Evolutionary conservation across 2,797 vertebrate species (phyloP).

Genomic region (Ataeniobius toweri): DNA sequence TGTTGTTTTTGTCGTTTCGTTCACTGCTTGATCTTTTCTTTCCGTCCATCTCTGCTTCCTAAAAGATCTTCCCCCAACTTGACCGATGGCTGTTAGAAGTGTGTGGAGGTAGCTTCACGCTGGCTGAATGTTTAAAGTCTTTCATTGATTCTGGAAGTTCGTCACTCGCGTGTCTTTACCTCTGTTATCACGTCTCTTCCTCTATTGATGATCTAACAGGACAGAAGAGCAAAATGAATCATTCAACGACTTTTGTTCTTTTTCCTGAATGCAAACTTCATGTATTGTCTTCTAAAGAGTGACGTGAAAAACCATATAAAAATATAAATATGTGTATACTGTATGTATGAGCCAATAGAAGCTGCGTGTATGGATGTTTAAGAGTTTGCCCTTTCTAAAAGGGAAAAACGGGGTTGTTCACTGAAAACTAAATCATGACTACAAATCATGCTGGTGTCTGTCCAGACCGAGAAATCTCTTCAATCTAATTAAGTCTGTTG

Average conservation of each 20-base stretch:
- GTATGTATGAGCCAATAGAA: constrained; percentile 51
- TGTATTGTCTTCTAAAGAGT: constrained; percentile 57
- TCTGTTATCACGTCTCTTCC: constrained; percentile 47
- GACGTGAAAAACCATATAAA: constrained; percentile 21
- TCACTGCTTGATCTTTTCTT: constrained; percentile 55
- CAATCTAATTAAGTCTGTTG: constrained; percentile 1
- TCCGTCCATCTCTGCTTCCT: constrained; percentile 58
- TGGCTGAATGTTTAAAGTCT: constrained; percentile 65
- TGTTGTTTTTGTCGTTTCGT: constrained; percentile 35
- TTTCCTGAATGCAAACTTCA: constrained; percentile 31
- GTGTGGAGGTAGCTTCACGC: constrained; percentile 55
- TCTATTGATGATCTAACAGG: constrained; percentile 42
- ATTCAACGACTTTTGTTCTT: constrained; percentile 43
- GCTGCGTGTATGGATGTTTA: constrained; percentile 48
- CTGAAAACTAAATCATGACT: constrained; percentile 4
- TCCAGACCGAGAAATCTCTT: constrained; percentile 18
- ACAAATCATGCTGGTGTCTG: constrained; percentile 9
- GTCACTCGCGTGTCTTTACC: constrained; percentile 34
- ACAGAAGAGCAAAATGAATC: constrained; percentile 46
- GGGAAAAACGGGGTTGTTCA: constrained; percentile 22
- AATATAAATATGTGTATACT: constrained; percentile 13
- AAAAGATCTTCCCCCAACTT: constrained; percentile 62
- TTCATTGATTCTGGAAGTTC: constrained; percentile 49
- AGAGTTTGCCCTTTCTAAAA: constrained; percentile 37
- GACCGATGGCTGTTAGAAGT: constrained; percentile 60